Conservation (phyloP, 2,113 vertebrate species). For the Butastur rufipennis region DNA sequence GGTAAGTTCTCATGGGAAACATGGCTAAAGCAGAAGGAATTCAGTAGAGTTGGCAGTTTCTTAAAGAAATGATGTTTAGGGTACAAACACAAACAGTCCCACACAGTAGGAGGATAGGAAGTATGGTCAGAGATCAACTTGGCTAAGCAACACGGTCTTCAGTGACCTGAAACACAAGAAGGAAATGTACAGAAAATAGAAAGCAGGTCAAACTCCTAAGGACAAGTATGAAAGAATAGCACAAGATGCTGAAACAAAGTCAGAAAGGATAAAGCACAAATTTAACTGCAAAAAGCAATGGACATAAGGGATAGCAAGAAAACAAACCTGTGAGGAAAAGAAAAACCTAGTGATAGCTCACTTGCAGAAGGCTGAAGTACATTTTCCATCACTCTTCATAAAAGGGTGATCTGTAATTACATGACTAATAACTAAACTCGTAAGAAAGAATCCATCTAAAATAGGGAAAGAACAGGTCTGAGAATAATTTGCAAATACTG, state of each 20-base stretch:
- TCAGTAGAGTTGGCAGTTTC: conserved; percentile 33
- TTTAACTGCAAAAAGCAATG: not conserved
- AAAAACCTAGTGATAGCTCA: not conserved
- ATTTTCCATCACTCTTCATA: not conserved
- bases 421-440: not conserved
- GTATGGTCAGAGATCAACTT: not conserved
- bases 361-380: not conserved
- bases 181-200: conserved; percentile 25
- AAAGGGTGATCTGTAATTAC: not conserved
- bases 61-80: conserved; percentile 28
- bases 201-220: not conserved
- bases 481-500: not conserved
- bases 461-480: not conserved
- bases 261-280: not conserved
- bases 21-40: conserved; percentile 9
- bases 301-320: not conserved
- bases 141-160: not conserved
- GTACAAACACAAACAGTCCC: conserved; percentile 28
- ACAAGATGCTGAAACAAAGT: not conserved
- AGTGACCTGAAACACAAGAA: conserved; percentile 39
- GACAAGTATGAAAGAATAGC: not conserved
- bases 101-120: conserved; percentile 37
- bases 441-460: not conserved
- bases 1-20: conserved; percentile 33
- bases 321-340: not conserved